phyloP scores from a whole-genome alignment of 2,888 invertebrate genomes.

The Sclerodermus sp. region DNA sequence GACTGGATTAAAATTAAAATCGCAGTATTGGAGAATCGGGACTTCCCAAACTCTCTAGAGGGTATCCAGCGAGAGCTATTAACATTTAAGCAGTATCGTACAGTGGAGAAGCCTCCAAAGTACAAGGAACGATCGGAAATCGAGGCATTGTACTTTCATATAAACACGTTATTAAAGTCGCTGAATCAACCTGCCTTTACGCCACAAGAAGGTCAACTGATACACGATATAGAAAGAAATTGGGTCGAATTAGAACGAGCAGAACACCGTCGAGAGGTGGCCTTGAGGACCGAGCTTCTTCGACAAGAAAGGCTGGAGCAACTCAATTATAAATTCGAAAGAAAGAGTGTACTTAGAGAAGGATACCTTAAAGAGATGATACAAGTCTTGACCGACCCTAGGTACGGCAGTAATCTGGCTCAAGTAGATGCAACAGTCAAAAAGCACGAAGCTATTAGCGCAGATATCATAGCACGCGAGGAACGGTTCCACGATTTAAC shows the following conservation, averaged over 20 bases:
- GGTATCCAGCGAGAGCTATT: slow-evolving; percentile 90
- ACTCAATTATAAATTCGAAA: slow-evolving; percentile 92
- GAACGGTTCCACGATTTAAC: slow-evolving; percentile 93
- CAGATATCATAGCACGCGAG: slow-evolving; percentile 91
- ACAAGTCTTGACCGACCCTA: slow-evolving; percentile 87
- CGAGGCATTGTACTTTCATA: slow-evolving; percentile 93
- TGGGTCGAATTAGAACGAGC: slow-evolving; percentile 93
- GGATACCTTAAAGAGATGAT: slow-evolving; percentile 98
- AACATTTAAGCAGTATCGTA: slow-evolving; percentile 92
- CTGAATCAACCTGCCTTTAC: slow-evolving; percentile 84
- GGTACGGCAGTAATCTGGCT: slow-evolving; percentile 85
- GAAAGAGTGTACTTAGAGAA: slow-evolving; percentile 91
- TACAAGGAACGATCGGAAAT: slow-evolving; percentile 97
- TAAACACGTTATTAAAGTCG: slow-evolving; percentile 95
- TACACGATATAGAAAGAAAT: slow-evolving; percentile 93
- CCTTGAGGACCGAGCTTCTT: slow-evolving; percentile 85
- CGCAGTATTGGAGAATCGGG: slow-evolving; percentile 76
- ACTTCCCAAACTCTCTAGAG: slow-evolving; percentile 92
- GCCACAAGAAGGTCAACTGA: slow-evolving; percentile 85
- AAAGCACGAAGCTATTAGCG: slow-evolving; percentile 97
- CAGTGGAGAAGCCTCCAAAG: slow-evolving; percentile 97
- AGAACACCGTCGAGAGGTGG: slow-evolving; percentile 92
- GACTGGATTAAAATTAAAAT: slow-evolving; percentile 94
- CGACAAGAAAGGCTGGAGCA: slow-evolving; percentile 93
- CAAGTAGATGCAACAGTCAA: slow-evolving; percentile 97